Base-by-base conservation (phyloP, 2,888 invertebrate species). In the Trisateles emortualis region DNA sequence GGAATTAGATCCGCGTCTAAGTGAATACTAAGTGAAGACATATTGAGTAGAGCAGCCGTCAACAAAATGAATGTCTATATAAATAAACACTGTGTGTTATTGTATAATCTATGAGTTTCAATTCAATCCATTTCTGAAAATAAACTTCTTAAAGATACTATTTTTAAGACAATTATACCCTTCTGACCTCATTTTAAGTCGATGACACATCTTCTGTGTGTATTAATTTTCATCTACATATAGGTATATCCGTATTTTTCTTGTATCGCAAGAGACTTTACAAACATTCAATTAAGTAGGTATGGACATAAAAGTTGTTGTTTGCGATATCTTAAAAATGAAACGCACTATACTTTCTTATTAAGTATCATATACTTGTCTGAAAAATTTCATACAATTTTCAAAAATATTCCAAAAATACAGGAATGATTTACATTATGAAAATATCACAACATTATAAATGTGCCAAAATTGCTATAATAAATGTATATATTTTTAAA, bases 391-490 rank as follows among this genome's bases (percentile, higher is more conserved):
- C 52, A 86, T 86, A 90, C 84, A 88, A 79, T 82, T 83, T 83
- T 86, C 80, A 84, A 89, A 92, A 85, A 87, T 81, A 82, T 84
- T 85, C 84, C 81, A 89, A 87, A 85, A 86, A 86, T 86, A 87
- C 87, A 88, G 84, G 78, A 81, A 85, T 87, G 83, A 89, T 85
- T 86, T 84, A 88, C 88, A 87, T 84, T 86, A 89, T 84, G 86
- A 87, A 85, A 89, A 90, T 87, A 90, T 87, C 82, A 88, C 84
- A 84, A 86, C 82, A 87, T 88, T 83, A 86, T 84, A 90, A 88
- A 90, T 87, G 86, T 81, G 85, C 88, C 89, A 89, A 88, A 88
- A 87, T 68, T 79, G 76, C 85, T 88, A 87, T 87, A 88, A 88
- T 87, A 86, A 84, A 83, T 85, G 88, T 88, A 90, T 84, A 90